Percentiles rank a stretch among this genome's conserved stretches.
Conservation (phyloP, 2,113 vertebrate species). For the Chlamydotis undulata region DNA sequence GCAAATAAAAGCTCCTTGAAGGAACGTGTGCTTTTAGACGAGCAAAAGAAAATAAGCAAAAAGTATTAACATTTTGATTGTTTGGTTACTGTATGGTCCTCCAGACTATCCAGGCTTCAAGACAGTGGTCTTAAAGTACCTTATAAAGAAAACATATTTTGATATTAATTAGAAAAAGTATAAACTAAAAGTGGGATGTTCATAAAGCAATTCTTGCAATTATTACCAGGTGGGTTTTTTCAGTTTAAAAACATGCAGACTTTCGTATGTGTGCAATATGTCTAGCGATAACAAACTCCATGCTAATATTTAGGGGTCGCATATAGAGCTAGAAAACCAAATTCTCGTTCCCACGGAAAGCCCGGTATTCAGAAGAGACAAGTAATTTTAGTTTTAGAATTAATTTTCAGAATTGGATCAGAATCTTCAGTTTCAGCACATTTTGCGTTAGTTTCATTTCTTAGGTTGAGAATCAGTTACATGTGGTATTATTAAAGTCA, state of each 20-base stretch:
- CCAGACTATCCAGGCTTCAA: background rate
- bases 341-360: fast-evolving
- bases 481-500: background rate
- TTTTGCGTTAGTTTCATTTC: background rate
- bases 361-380: background rate
- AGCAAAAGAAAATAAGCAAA: background rate
- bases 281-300: background rate
- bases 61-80: background rate
- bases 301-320: background rate
- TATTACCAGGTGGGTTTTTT: background rate
- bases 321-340: background rate
- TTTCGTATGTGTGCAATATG: background rate
- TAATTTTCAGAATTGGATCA: background rate
- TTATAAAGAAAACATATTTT: background rate
- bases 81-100: background rate
- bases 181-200: background rate
- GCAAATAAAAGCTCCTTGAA: background rate
- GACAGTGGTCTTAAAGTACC: background rate
- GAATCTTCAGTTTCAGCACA: background rate
- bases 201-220: background rate
- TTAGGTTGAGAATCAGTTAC: background rate
- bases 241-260: background rate
- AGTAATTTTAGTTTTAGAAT: background rate
- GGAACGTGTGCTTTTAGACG: background rate
- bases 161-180: background rate